phyloP scores from a whole-genome alignment of 2,113 vertebrate species.

The Clarias macrocephalus region DNA sequence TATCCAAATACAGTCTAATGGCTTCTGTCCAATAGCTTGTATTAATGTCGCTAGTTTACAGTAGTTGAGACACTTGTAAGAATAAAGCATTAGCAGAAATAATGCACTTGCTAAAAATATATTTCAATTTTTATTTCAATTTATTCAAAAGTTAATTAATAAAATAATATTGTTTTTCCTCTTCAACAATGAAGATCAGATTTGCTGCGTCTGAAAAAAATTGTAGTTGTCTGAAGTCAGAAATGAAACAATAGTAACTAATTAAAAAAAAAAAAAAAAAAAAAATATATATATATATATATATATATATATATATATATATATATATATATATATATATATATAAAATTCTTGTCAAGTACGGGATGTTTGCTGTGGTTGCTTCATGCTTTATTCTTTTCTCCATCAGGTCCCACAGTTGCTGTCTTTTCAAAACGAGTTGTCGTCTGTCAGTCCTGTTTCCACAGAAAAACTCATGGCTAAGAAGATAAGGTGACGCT shows the following conservation, averaged over 20 bases:
- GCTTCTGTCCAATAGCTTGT: background rate
- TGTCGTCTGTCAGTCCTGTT: slow-evolving; percentile 40
- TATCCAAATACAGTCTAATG: background rate
- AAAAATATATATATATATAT: no score
- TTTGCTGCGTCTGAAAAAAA: background rate
- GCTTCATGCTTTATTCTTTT: background rate
- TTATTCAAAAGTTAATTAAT: background rate
- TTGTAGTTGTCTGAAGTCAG: no score
- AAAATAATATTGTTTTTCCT: background rate
- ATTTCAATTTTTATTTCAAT: no score
- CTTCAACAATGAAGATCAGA: background rate
- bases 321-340: no score
- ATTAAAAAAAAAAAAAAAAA: no score
- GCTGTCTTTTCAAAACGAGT: background rate
- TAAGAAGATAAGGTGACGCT: slow-evolving; percentile 53
- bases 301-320: no score
- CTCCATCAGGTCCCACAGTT: slow-evolving; percentile 49
- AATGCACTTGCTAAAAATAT: no score
- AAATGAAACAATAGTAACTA: background rate
- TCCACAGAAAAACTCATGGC: slow-evolving; percentile 17
- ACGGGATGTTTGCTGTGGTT: background rate
- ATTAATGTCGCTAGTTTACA: background rate
- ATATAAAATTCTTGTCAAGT: background rate
- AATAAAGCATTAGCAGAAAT: no score
- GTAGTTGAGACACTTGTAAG: background rate